Evolutionary conservation across 2,113 vertebrate genomes (phyloP).

Genomic region (Anas platyrhynchos): DNA sequence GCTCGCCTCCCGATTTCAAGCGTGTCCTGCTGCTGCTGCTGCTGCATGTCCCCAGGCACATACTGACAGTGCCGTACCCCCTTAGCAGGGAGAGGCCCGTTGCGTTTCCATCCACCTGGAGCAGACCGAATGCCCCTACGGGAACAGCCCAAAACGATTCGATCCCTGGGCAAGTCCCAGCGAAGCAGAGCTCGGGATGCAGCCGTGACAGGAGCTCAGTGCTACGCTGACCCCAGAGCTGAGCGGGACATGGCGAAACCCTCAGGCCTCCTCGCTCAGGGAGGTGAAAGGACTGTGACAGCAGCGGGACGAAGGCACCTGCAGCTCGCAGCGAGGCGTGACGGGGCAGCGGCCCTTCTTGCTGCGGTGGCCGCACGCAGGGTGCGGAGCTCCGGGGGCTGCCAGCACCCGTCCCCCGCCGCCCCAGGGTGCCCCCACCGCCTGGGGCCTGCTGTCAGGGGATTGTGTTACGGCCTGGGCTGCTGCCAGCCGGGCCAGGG

Average conservation of each 20-base stretch:
- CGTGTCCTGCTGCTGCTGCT: not conserved
- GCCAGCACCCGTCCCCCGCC: too few species aligned
- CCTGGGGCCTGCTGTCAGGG: not conserved
- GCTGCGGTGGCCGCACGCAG: too few species aligned
- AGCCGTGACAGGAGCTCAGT: too few species aligned
- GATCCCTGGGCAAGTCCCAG: rapidly evolving
- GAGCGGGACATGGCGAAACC: not conserved
- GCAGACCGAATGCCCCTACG: rapidly evolving
- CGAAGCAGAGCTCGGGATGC: not conserved
- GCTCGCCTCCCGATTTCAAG: not conserved
- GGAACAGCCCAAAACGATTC: too few species aligned
- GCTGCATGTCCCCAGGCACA: rapidly evolving
- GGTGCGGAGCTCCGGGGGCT: too few species aligned
- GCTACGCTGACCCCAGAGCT: not conserved
- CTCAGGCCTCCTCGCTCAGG: too few species aligned
- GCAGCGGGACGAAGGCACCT: too few species aligned
- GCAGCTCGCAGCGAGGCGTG: too few species aligned
- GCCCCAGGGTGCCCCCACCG: too few species aligned
- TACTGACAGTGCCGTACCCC: not conserved
- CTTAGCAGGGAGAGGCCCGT: not conserved
- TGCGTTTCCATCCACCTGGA: rapidly evolving
- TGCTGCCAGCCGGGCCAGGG: too few species aligned
- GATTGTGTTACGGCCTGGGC: too few species aligned
- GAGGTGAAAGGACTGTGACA: not conserved
- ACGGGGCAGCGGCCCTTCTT: too few species aligned